These are phyloP conservation scores for Sphecodes monilicornis DNA, from an alignment of 2,888 invertebrate genomes.

Conservation along the genomic window DNA sequence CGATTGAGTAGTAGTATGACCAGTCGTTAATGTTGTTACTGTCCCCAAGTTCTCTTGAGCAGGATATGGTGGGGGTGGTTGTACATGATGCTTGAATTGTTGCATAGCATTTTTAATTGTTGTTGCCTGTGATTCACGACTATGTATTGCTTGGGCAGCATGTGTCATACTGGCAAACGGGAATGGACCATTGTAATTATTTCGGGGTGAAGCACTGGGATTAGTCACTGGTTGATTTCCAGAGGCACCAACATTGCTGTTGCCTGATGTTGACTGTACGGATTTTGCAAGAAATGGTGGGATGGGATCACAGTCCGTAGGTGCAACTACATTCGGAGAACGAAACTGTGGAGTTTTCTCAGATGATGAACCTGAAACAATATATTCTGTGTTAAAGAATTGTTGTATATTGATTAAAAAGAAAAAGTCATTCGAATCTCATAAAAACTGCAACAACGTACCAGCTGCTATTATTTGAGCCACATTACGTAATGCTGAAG, in stretches of 20 bases:
- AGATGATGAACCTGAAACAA: constrained; percentile 77
- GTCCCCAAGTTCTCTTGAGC: constrained; percentile 81
- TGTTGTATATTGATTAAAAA: not conserved
- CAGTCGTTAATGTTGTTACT: constrained; percentile 79
- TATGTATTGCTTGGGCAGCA: constrained; percentile 92
- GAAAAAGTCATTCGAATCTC: not conserved
- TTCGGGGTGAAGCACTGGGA: constrained; percentile 82
- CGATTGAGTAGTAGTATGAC: constrained; percentile 77
- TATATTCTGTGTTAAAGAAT: not conserved
- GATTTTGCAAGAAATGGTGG: constrained; percentile 81
- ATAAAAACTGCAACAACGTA: constrained; percentile 57
- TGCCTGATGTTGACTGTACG: constrained; percentile 75
- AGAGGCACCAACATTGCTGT: constrained; percentile 72
- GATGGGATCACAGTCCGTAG: constrained; percentile 90
- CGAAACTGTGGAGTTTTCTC: constrained; percentile 87
- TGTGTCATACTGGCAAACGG: constrained; percentile 97
- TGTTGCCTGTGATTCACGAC: constrained; percentile 86
- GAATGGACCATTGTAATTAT: constrained; percentile 88
- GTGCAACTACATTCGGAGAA: constrained; percentile 95
- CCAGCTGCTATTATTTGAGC: constrained; percentile 83
- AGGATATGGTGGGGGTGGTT: constrained; percentile 85
- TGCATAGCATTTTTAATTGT: constrained; percentile 77
- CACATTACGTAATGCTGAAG: constrained; percentile 81
- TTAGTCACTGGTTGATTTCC: constrained; percentile 78
- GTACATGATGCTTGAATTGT: constrained; percentile 81